Evolutionary conservation across 2,888 invertebrate species (phyloP), one percentile per base, ranked within the genome.

Genomic region (Clitarchus hookeri): DNA sequence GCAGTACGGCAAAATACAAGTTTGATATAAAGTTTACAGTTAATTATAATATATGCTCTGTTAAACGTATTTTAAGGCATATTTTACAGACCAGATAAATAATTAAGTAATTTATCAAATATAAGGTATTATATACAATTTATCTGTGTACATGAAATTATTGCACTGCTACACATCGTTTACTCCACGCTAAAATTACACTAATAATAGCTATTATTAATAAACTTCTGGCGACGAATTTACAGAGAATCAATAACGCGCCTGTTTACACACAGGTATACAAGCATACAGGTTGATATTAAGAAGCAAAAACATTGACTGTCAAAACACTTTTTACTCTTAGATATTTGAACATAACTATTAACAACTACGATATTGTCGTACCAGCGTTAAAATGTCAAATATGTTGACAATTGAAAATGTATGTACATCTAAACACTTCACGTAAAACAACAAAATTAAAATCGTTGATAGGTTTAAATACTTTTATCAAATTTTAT

Each of bases 81-180:
- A 65, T 23, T 65, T 65, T 65, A 65, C n/a, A 65, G n/a, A 65
- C 19, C 65, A n/a, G 16, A 23, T 65, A n/a, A 2, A 65, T 23
- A 65, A 23, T n/a, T 65, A 65, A 65, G 16, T 65, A 65, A 65
- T 16, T 19, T 65, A 65, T 65, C 65, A 65, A 65, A 65, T 65
- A 65, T 65, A 65, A 53, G 12, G 8, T 53, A 53, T 12, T 79
- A 82, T 82, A 36, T 82, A 82, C 36, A 82, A 26, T 27, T 19
- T 36, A 27, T 44, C 44, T 82, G 82, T 86, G 26, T 86, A 85
- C 85, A 85, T 77, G 77, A 85, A 83, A 85, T 87, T 87, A 87
- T 87, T 87, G 87, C 87, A 84, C 79, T 82, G 84, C 87, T 87
- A 87, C 87, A 87, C 87, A 85, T 87, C 27, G 54, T 77, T 80